Conservation (phyloP, 2,797 vertebrate genomes). For the Cygnus olor region DNA sequence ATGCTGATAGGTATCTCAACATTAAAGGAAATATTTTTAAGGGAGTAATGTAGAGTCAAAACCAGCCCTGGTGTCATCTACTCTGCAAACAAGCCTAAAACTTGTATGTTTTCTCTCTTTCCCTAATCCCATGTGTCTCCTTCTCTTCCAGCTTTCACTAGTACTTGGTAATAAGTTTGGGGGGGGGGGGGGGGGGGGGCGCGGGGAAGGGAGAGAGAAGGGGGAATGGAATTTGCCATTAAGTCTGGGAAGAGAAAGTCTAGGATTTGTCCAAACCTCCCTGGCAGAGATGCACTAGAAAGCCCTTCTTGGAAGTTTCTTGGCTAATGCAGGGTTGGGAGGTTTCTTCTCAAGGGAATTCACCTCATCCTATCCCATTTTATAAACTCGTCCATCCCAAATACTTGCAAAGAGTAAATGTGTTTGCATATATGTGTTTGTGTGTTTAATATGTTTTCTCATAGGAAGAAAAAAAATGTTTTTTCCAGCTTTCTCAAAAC, state of each 20-base stretch:
- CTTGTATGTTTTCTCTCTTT: not conserved
- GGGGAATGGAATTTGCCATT: not conserved
- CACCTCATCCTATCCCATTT: not conserved
- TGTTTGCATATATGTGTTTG: not conserved
- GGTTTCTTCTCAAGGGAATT: not conserved
- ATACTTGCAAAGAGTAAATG: not conserved
- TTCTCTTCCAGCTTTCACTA: not conserved
- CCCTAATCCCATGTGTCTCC: accelerated
- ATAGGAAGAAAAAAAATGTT: not conserved
- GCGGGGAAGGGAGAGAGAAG: too few species aligned
- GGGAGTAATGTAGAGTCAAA: not conserved
- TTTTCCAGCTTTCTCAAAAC: constrained; percentile 46
- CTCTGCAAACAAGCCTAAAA: not conserved
- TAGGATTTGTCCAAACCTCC: not conserved
- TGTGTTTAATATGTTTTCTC: not conserved
- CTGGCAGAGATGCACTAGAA: not conserved
- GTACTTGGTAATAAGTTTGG: not conserved
- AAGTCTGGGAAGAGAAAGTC: not conserved
- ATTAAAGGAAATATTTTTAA: not conserved
- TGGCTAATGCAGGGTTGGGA: not conserved
- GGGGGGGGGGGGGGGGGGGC: too few species aligned
- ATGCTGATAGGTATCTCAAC: not conserved
- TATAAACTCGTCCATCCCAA: not conserved
- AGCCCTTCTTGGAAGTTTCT: not conserved
- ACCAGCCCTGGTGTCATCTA: not conserved